phyloP scores from a whole-genome alignment of 1,140 invertebrate species.

The Drosophila elegans region DNA sequence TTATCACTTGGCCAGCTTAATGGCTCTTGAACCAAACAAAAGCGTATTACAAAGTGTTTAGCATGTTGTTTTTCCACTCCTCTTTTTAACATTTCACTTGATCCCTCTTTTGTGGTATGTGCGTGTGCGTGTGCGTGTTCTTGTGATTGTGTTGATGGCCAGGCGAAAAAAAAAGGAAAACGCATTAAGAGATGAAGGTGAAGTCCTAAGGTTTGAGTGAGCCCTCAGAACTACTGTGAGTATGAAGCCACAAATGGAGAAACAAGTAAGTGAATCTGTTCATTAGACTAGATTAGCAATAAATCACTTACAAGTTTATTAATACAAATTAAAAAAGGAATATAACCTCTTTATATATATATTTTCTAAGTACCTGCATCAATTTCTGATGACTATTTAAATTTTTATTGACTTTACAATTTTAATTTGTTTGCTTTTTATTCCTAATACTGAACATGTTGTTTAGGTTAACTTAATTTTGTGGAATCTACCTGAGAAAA shows the following conservation, averaged over 20 bases:
- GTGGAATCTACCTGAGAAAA: neutral
- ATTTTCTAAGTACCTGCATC: no score
- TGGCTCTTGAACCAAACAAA: constrained; percentile 76
- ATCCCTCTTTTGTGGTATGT: constrained; percentile 50
- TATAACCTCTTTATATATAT: no score
- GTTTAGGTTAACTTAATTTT: neutral
- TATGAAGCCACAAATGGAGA: constrained; percentile 58
- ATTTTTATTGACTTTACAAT: no score
- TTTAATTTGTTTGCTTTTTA: no score
- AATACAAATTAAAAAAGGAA: no score
- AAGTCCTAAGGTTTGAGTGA: constrained; percentile 42
- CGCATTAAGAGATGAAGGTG: constrained; percentile 32
- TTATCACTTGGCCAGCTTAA: constrained; percentile 81
- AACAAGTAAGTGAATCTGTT: constrained; percentile 4
- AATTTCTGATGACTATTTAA: no score
- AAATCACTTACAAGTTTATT: neutral
- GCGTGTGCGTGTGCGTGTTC: constrained; percentile 31
- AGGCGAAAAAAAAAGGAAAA: constrained; percentile 10
- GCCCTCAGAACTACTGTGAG: constrained; percentile 45
- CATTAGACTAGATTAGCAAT: neutral
- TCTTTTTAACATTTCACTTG: constrained; percentile 40
- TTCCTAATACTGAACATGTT: neutral
- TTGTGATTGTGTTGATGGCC: constrained; percentile 38
- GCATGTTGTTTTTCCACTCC: constrained; percentile 52
- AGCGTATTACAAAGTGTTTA: constrained; percentile 80